Base-by-base conservation (phyloP, 1,140 invertebrate species). In the Ceratina australensis region DNA sequence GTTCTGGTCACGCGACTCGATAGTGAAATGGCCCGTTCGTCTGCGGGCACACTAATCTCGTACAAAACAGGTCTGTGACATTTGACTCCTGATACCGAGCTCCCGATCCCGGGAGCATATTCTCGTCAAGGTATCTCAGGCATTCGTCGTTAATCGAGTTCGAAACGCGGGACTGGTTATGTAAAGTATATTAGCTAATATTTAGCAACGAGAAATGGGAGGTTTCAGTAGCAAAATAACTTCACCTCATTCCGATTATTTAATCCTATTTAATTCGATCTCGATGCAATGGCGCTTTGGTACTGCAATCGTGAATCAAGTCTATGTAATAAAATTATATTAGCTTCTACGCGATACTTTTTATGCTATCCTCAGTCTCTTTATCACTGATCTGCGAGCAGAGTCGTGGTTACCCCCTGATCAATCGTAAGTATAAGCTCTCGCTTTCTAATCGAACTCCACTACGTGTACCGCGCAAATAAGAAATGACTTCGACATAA, bases 191-290 rank as follows among this genome's bases (percentile, higher is more conserved):
- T 79, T 71, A 54, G 15, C 42, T 33, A 54, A 49, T 18, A 22
- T 80, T 67, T 77, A 54, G 63, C 59, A 82, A 82, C 63, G 10
- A 15, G 47, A 16, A 72, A 68, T 52, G n/a, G 49, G 49, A 59
- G 3, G 26, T n/a, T 20, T 15, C 50, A 12, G 22, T 18, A 13
- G 3, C 8, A 4, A 20, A 47, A n/a, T 47, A 73, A 61, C 81
- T 67, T 67, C 24, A 63, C 68, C 66, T 42, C 33, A 22, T 52
- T 13, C 33, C 12, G 2, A 49, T 15, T 26, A 10, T 4, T 20
- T 66, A 42, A 42, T 42, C 33, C 33, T 10, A n/a, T n/a, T 42
- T 10, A 42, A 42, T 42, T 42, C 33, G 5, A 7, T 42, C 33
- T 42, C 5, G 5, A 42, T 42, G 33, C 5, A 42, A 10, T 42